Base-by-base conservation (phyloP, 2,888 invertebrate species). In the Acrobeloides nanus region DNA sequence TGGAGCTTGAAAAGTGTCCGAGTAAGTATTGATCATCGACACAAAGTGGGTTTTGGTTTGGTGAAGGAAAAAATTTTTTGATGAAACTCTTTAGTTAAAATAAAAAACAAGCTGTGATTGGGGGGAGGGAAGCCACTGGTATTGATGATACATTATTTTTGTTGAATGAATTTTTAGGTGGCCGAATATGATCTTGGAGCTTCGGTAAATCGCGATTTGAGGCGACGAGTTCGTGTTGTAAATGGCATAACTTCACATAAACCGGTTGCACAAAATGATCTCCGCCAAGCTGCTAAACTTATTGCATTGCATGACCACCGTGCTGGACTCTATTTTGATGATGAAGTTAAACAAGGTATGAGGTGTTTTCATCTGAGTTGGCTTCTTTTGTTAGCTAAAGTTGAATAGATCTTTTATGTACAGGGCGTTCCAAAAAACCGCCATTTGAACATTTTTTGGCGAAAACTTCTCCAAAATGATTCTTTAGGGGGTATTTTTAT, bases 1-100 rank as follows among this genome's bases (percentile, higher is more conserved):
- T 97, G 93, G 93, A 89, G 88, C 74, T 81, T 99, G 33, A 95
- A 93, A 75, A 92, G 89, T 64, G 87, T 90, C 54, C 81, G 93
- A 68, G 59, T 66, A 15, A 21, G 48, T n/a, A n/a, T n/a, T n/a
- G n/a, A n/a, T n/a, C n/a, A n/a, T n/a, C n/a, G n/a, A n/a, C n/a
- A n/a, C n/a, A n/a, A n/a, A n/a, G n/a, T n/a, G n/a, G n/a, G n/a
- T n/a, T n/a, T n/a, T n/a, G 17, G 21, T 5, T 18, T 24, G 12
- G 2, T 20, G 35, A 17, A 18, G 2, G 7, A 12, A 38, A 17
- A 25, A 29, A 17, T 25, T 25, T 10, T 1, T 24, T n/a, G n/a
- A n/a, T n/a, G n/a, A n/a, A n/a, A n/a, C n/a, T n/a, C n/a, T n/a
- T n/a, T n/a, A n/a, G n/a, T n/a, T n/a, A n/a, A n/a, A n/a, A n/a